A percentile compares a stretch with the other conserved stretches of the same genome.
Evolutionary conservation across 2,888 invertebrate species (phyloP).

Genomic region (Lysandra bellargus): DNA sequence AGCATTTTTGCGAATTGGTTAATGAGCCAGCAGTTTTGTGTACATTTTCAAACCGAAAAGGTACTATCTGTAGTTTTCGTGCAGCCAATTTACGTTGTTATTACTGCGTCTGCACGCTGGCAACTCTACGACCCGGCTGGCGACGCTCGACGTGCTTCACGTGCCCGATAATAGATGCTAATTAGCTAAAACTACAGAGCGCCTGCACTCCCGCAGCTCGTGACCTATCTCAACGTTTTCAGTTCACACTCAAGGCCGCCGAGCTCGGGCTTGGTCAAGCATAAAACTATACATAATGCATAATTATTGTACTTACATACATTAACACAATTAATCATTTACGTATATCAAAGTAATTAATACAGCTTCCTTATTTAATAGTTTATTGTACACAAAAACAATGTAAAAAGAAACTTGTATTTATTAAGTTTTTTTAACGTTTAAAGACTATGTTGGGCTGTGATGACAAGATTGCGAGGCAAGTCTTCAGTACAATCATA

Average conservation of each 20-base stretch:
- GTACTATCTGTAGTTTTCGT: no score
- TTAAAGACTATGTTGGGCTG: not conserved
- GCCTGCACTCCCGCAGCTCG: not conserved
- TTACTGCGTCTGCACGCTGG: not conserved
- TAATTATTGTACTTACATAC: not conserved
- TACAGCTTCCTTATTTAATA: not conserved
- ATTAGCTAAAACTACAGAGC: conserved; percentile 22
- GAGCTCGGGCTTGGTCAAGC: not conserved
- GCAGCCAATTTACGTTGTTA: no score
- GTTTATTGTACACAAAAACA: no score
- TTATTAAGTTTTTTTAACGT: not conserved
- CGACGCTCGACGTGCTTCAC: not conserved
- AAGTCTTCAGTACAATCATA: no score
- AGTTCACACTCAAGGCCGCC: conserved; percentile 12
- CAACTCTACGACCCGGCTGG: not conserved
- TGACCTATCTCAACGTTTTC: conserved; percentile 28
- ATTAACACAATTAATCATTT: not conserved
- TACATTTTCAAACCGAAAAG: no score
- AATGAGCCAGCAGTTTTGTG: no score
- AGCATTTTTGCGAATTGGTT: no score
- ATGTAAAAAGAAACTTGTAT: no score
- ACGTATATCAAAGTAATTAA: not conserved
- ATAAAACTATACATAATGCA: not conserved
- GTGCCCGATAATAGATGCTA: conserved; percentile 25
- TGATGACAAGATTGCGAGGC: no score